Conservation (phyloP, 2,888 invertebrate species). For the Ganaspis brasiliensis region DNA sequence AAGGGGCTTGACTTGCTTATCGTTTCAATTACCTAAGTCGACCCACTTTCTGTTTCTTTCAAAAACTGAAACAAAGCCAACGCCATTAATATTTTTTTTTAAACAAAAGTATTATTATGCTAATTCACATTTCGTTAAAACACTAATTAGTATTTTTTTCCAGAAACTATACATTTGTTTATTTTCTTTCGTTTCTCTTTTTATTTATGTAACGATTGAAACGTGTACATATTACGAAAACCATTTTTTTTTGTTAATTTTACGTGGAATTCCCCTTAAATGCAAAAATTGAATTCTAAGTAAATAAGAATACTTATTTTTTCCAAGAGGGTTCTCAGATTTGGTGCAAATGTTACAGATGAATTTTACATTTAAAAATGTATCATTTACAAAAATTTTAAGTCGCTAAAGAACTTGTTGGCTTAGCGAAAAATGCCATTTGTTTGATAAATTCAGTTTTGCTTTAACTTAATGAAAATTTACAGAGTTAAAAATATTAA, state of each 20-base stretch:
- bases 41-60: background rate
- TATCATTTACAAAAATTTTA: too few species aligned
- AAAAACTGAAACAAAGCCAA: background rate
- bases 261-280: too few species aligned
- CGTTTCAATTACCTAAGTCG: background rate
- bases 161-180: background rate
- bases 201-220: background rate
- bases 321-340: too few species aligned
- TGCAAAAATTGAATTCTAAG: too few species aligned
- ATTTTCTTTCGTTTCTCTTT: background rate
- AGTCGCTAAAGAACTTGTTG: too few species aligned
- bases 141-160: background rate
- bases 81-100: background rate
- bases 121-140: slow-evolving; percentile 9
- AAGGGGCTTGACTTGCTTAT: background rate
- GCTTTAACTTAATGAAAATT: too few species aligned
- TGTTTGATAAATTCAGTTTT: too few species aligned
- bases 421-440: too few species aligned
- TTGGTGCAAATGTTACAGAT: too few species aligned
- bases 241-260: background rate
- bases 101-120: background rate
- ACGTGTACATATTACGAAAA: background rate
- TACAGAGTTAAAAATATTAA: slow-evolving; percentile 3
- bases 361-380: too few species aligned
- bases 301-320: too few species aligned